phyloP scores from a whole-genome alignment of 2,113 vertebrate species.

The Salvator merianae region DNA sequence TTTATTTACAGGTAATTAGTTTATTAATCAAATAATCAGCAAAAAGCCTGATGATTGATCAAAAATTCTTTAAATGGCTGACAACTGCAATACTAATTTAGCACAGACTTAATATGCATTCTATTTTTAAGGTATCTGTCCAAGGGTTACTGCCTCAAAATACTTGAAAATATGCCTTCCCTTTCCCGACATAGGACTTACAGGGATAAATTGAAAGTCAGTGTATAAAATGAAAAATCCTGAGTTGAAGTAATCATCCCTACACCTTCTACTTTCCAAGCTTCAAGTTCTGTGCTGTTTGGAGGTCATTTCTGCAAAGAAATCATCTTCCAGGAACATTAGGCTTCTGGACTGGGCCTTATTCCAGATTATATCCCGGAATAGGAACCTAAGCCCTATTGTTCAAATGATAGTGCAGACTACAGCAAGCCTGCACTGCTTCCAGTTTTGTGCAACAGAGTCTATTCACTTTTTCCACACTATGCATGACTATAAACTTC shows the following conservation, averaged over 20 bases:
- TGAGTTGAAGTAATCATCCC: not conserved
- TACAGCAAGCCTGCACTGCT: too few species aligned
- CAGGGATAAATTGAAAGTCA: not conserved
- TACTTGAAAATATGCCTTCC: not conserved
- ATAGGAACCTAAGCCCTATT: too few species aligned
- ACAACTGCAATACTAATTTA: not conserved
- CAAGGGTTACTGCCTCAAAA: not conserved
- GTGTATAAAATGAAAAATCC: not conserved
- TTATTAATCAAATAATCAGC: not conserved
- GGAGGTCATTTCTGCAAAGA: not conserved
- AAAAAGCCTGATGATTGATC: not conserved
- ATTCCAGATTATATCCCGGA: too few species aligned
- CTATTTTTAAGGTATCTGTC: not conserved
- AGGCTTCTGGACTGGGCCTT: not conserved
- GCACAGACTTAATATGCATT: not conserved
- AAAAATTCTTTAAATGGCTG: not conserved
- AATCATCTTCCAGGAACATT: not conserved
- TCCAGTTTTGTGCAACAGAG: too few species aligned
- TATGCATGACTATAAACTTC: too few species aligned
- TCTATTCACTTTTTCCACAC: too few species aligned
- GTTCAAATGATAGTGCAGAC: too few species aligned
- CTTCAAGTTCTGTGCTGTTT: not conserved
- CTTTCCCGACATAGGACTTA: not conserved
- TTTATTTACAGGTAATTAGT: slow-evolving; percentile 7
- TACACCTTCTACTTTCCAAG: not conserved